Conservation (phyloP, 2,113 vertebrate species). For the Brachionichthys hirsutus region DNA sequence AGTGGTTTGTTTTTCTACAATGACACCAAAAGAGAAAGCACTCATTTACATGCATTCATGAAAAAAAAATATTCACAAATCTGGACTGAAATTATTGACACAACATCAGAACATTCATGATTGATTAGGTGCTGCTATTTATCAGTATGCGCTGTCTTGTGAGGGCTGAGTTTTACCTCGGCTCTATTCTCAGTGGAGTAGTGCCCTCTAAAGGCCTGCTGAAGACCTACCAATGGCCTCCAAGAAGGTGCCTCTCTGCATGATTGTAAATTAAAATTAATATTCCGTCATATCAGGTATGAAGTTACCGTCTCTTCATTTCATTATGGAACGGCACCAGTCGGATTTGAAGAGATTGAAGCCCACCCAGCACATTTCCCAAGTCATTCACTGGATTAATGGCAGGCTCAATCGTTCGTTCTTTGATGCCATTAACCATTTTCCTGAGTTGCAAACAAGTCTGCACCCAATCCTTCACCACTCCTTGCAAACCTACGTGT, state of each 20-base stretch:
- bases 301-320: conserved; percentile 60
- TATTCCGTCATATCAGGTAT: conserved; percentile 57
- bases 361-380: conserved; percentile 62
- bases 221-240: conserved; percentile 21
- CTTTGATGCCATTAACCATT: conserved; percentile 41
- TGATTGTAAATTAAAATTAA: conserved; percentile 9
- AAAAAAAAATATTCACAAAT: conserved; percentile 30
- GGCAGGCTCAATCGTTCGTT: conserved; percentile 56
- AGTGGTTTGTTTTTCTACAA: not conserved
- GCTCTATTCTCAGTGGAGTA: conserved; percentile 67
- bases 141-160: conserved; percentile 44
- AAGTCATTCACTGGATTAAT: conserved; percentile 59
- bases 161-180: conserved; percentile 3
- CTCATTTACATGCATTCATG: not conserved
- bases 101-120: conserved; percentile 37
- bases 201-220: conserved; percentile 70
- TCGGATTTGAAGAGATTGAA: conserved; percentile 59
- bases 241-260: not conserved
- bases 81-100: conserved; percentile 25
- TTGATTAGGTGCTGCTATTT: conserved; percentile 47
- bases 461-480: conserved; percentile 5
- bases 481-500: conserved; percentile 47
- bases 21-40: conserved; percentile 1
- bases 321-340: conserved; percentile 46
- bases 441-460: conserved; percentile 20